A percentile compares a stretch with the other conserved stretches of the same genome.
phyloP scores from a whole-genome alignment of 1,140 invertebrate genomes.

The Sipha flava region DNA sequence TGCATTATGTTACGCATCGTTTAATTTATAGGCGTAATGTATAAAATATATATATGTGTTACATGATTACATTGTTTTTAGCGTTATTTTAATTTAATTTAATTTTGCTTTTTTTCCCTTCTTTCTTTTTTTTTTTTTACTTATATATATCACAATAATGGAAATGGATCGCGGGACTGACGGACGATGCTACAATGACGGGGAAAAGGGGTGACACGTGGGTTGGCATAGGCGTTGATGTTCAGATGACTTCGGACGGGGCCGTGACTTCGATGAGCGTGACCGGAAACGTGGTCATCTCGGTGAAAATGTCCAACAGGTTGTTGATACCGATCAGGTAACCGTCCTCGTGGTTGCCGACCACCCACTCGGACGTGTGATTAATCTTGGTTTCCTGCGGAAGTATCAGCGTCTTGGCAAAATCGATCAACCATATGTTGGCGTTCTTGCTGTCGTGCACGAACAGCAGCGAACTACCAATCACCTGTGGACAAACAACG shows the following conservation, averaged over 20 bases:
- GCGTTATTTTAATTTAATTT: no score
- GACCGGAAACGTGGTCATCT: constrained; percentile 43
- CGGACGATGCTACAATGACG: no score
- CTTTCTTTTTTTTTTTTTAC: no score
- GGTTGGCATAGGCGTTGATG: neutral
- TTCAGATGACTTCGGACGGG: constrained; percentile 23
- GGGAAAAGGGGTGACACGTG: no score
- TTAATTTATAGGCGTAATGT: no score
- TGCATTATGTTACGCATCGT: no score
- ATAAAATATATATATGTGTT: no score
- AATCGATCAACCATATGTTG: constrained; percentile 95
- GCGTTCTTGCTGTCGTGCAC: constrained; percentile 84
- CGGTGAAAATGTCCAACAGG: constrained; percentile 76
- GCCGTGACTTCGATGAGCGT: constrained; percentile 39
- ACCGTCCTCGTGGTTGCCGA: constrained; percentile 98
- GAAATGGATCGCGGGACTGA: no score
- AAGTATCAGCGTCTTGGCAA: constrained; percentile 86
- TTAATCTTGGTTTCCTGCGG: constrained; percentile 58
- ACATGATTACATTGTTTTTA: no score
- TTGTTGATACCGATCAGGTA: constrained; percentile 92
- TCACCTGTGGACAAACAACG: constrained; percentile 53
- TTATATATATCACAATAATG: no score
- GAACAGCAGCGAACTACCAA: constrained; percentile 91
- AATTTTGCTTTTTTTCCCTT: no score
- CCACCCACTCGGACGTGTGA: constrained; percentile 78